phyloP scores from a whole-genome alignment of 2,797 vertebrate genomes.

The Tragelaphus oryx region DNA sequence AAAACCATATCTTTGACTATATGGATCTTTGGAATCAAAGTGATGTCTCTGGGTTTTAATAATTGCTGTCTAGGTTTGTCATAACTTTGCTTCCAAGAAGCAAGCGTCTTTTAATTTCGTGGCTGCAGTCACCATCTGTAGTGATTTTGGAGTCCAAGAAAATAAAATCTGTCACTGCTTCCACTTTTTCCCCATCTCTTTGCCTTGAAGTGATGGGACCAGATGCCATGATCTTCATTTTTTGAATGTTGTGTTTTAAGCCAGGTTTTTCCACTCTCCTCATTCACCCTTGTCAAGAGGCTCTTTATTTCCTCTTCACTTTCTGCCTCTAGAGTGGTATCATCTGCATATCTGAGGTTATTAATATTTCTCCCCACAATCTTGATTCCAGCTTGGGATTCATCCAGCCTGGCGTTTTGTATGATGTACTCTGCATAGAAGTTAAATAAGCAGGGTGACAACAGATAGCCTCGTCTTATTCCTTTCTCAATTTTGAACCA shows the following conservation, averaged over 20 bases:
- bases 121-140: not conserved
- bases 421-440: not conserved
- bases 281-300: not conserved
- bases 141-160: not conserved
- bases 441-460: not conserved
- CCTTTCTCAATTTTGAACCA: not conserved
- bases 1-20: not conserved
- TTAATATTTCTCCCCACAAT: not conserved
- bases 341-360: not conserved
- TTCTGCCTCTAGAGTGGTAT: not conserved
- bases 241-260: not conserved
- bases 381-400: not conserved
- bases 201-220: not conserved
- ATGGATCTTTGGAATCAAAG: not conserved
- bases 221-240: not conserved
- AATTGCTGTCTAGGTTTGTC: not conserved
- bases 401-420: not conserved
- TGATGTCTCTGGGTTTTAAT: not conserved
- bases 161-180: not conserved
- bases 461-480: not conserved
- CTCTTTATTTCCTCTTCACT: not conserved
- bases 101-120: not conserved
- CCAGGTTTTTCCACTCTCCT: not conserved
- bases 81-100: not conserved
- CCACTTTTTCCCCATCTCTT: not conserved